Conservation (phyloP, 2,888 invertebrate species). For the Archaeoteleia sp. region DNA sequence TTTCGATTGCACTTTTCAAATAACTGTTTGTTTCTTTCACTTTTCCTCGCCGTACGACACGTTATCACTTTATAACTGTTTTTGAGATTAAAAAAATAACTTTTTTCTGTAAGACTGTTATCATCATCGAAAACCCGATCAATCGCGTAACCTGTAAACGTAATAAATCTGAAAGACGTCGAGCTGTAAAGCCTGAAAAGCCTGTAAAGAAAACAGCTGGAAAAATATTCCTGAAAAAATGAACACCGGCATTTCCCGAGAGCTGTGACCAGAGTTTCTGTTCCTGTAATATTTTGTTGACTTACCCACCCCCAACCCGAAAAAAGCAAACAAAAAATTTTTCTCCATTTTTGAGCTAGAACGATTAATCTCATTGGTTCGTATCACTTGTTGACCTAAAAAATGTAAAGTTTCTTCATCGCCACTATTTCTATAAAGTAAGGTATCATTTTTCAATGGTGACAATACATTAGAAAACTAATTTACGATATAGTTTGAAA, state of each 20-base stretch:
- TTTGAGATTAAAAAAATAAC: background rate
- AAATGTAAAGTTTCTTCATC: conserved; percentile 30
- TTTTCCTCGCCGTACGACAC: conserved; percentile 47
- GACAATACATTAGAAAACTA: too few relatives aligned
- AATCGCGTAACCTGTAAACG: conserved; percentile 67
- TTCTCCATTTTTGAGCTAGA: conserved; percentile 27
- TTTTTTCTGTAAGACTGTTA: conserved; percentile 19
- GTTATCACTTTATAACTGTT: conserved; percentile 26
- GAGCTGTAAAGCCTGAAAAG: conserved; percentile 72
- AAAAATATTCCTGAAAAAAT: conserved; percentile 65
- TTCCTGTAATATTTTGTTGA: conserved; percentile 62
- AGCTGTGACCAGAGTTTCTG: conserved; percentile 65
- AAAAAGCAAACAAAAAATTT: conserved; percentile 52
- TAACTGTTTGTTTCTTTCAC: conserved; percentile 43
- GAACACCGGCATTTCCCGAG: conserved; percentile 56
- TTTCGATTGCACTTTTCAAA: conserved; percentile 42
- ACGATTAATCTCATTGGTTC: conserved; percentile 3
- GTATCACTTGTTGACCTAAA: conserved; percentile 32
- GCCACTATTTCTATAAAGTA: background rate
- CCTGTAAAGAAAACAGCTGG: conserved; percentile 74
- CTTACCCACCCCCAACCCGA: conserved; percentile 56
- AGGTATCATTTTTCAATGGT: too few relatives aligned
- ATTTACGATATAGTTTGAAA: too few relatives aligned
- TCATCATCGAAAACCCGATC: conserved; percentile 50
- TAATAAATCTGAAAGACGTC: conserved; percentile 62